These are phyloP conservation scores for Dryobates pubescens DNA, from an alignment of 2,797 vertebrate genomes.

Conservation along the genomic window DNA sequence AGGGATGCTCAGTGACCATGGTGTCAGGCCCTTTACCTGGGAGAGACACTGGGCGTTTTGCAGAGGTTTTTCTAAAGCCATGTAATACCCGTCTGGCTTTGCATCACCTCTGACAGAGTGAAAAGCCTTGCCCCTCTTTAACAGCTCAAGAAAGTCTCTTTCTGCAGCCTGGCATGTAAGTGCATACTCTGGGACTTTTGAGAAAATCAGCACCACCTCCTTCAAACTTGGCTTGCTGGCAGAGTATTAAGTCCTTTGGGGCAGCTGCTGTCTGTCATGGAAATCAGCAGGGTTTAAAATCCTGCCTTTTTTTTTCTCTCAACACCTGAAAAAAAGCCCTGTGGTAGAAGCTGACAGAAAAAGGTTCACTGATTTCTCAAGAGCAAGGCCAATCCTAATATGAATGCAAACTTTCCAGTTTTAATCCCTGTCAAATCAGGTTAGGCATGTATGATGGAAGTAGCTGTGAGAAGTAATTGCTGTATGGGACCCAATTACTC, in stretches of 20 bases:
- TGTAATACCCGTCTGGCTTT: neutral
- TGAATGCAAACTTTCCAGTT: neutral
- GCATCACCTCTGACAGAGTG: neutral
- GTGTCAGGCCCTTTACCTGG: neutral
- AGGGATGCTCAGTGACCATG: neutral
- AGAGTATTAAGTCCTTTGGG: neutral
- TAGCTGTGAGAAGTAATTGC: conserved; percentile 2
- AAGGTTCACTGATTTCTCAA: neutral
- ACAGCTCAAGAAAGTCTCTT: neutral
- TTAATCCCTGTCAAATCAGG: neutral
- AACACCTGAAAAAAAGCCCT: neutral
- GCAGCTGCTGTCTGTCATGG: neutral
- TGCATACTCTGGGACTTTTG: neutral
- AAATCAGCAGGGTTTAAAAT: neutral
- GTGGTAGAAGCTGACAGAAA: neutral
- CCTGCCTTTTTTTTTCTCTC: neutral
- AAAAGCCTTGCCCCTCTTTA: neutral
- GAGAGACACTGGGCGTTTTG: neutral
- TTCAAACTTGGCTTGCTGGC: neutral
- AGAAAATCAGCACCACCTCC: neutral
- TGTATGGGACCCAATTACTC: conserved; percentile 30
- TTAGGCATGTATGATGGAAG: neutral
- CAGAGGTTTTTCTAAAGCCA: neutral
- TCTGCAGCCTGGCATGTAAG: neutral
- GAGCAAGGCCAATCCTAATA: neutral